A percentile compares a stretch with the other conserved stretches of the same genome.
These are phyloP conservation scores for Ascidia mentula DNA, from an alignment of 23 tunicate genomes.

Conservation along the genomic window DNA sequence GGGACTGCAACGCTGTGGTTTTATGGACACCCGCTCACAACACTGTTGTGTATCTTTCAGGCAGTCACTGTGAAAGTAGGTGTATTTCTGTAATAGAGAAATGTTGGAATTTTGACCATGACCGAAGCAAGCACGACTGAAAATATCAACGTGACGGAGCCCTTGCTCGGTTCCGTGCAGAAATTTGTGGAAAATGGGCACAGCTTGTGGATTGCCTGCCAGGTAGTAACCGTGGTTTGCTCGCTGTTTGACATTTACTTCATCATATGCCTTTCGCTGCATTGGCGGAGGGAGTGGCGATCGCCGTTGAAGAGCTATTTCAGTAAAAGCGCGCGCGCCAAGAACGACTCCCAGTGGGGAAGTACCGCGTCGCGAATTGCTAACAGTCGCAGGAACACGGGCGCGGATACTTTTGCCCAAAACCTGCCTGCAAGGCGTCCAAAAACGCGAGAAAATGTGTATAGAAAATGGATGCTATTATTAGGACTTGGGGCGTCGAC, in stretches of 20 bases:
- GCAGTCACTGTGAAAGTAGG: too few species aligned
- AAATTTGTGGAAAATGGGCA: constrained; percentile 14
- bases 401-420: neutral
- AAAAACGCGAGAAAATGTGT: constrained; percentile 1
- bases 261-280: constrained; percentile 7
- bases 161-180: neutral
- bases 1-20: too few species aligned
- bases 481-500: constrained; percentile 42
- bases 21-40: too few species aligned
- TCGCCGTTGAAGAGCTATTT: neutral
- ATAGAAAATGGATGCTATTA: constrained; percentile 46
- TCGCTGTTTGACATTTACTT: constrained; percentile 23
- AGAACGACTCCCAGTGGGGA: neutral
- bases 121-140: neutral
- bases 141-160: neutral
- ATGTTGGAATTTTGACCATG: too few species aligned
- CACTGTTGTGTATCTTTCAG: too few species aligned
- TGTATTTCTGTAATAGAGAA: too few species aligned
- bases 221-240: constrained; percentile 11
- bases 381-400: neutral
- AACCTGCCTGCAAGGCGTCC: neutral
- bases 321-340: neutral
- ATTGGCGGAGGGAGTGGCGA: neutral
- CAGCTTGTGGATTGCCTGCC: constrained; percentile 50
- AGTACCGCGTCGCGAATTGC: neutral